Evolutionary conservation across 2,113 vertebrate species (phyloP).

Genomic region (Pantherophis guttatus): DNA sequence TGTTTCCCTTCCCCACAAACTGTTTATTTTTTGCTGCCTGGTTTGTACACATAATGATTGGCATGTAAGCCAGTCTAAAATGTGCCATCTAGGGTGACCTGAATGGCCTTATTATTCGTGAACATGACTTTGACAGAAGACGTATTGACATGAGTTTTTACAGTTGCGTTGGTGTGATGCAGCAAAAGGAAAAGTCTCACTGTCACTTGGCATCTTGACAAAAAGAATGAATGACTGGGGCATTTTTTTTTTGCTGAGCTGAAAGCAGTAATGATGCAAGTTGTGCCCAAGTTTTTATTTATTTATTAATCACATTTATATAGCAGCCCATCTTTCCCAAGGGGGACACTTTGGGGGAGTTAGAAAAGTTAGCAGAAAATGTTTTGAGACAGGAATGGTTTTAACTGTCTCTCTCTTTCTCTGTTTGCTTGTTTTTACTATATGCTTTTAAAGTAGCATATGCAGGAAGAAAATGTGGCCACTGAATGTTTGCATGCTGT

Average conservation of each 20-base stretch:
- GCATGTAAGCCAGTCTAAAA: slow-evolving; percentile 24
- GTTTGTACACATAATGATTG: neutral
- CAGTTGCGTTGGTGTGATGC: neutral
- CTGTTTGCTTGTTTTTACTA: neutral
- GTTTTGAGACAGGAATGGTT: neutral
- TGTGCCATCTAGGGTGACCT: neutral
- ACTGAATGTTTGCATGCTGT: neutral
- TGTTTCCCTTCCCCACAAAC: neutral
- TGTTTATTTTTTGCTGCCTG: neutral
- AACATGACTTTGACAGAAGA: slow-evolving; percentile 22
- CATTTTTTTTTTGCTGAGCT: neutral
- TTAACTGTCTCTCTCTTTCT: neutral
- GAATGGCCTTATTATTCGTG: slow-evolving; percentile 45
- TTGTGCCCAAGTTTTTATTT: neutral
- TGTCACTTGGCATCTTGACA: neutral
- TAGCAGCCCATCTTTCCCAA: neutral
- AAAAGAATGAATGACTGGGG: neutral
- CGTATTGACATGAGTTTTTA: slow-evolving; percentile 35
- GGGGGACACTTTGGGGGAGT: neutral
- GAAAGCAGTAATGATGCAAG: neutral
- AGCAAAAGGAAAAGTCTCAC: neutral
- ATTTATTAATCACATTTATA: neutral
- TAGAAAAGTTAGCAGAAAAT: neutral
- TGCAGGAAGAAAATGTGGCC: neutral
- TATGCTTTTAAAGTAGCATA: neutral